These are phyloP conservation scores for Drosophila kurseongensis DNA, from an alignment of 1,140 invertebrate genomes.

Conservation along the genomic window DNA sequence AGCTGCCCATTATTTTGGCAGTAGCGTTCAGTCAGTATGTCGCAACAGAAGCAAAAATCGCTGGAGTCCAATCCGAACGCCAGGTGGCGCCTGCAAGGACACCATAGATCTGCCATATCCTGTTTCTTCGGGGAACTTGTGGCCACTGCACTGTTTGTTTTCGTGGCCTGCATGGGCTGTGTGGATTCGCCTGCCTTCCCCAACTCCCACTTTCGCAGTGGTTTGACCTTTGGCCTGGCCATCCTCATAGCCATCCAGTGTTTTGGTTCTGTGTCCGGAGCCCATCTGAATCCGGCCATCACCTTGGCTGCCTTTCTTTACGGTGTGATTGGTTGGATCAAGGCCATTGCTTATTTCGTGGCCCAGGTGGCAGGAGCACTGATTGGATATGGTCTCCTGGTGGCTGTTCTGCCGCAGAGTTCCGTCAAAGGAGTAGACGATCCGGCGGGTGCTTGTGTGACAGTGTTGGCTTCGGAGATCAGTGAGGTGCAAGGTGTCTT, in stretches of 20 bases:
- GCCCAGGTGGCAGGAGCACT: constrained; percentile 90
- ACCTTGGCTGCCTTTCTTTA: constrained; percentile 88
- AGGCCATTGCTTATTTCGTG: constrained; percentile 89
- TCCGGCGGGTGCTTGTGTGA: constrained; percentile 86
- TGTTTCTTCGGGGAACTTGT: constrained; percentile 87
- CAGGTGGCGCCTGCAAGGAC: constrained; percentile 26
- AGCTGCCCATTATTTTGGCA: constrained; percentile 11
- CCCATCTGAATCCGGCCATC: constrained; percentile 95
- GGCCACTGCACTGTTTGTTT: constrained; percentile 90
- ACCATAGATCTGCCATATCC: constrained; percentile 6
- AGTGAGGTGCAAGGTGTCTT: constrained; percentile 85
- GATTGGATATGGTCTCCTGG: constrained; percentile 88
- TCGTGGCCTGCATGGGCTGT: constrained; percentile 91
- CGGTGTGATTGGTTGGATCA: constrained; percentile 85
- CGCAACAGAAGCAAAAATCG: constrained; percentile 48
- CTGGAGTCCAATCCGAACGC: constrained; percentile 8
- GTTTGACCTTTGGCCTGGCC: constrained; percentile 71
- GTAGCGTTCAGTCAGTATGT: constrained; percentile 52
- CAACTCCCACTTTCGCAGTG: constrained; percentile 62
- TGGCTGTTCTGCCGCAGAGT: constrained; percentile 87
- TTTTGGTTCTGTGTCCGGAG: constrained; percentile 93
- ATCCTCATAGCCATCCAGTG: constrained; percentile 86
- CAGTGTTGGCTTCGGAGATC: constrained; percentile 85
- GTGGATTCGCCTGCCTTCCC: constrained; percentile 68
- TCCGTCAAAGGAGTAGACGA: constrained; percentile 65